Percentiles rank a stretch among this genome's conserved stretches.
These are phyloP conservation scores for Tenrec ecaudatus DNA, from an alignment of 2,113 vertebrate genomes.

Conservation along the genomic window DNA sequence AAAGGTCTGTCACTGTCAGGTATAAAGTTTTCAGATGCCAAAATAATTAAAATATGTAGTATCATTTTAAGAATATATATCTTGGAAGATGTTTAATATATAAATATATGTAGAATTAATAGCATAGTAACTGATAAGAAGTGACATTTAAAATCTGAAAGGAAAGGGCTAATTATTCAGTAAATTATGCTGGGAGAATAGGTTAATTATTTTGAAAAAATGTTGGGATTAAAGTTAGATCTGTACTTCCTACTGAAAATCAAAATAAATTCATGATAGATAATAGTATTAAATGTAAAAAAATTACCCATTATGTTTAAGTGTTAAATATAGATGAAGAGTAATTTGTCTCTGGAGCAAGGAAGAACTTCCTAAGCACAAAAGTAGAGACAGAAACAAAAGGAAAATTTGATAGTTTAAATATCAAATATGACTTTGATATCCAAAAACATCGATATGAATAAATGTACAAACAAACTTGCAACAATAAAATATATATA, in stretches of 20 bases:
- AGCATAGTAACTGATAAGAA: conserved; percentile 9
- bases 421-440: neutral
- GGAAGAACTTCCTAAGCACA: neutral
- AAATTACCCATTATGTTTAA: neutral
- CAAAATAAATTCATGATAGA: conserved; percentile 54
- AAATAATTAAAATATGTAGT: conserved; percentile 29
- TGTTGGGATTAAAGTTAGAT: conserved; percentile 49
- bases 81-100: neutral
- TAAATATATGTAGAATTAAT: conserved; percentile 10
- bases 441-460: neutral
- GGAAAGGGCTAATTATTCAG: conserved; percentile 12
- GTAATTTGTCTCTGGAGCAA: conserved; percentile 9
- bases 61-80: neutral
- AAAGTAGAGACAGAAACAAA: conserved; percentile 47
- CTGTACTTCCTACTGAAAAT: neutral
- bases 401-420: neutral
- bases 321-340: conserved; percentile 30
- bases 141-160: conserved; percentile 62
- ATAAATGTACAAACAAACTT: neutral
- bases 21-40: neutral
- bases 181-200: conserved; percentile 42
- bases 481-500: conserved; percentile 14
- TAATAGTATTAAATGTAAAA: conserved; percentile 25
- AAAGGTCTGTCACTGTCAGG: neutral
- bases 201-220: conserved; percentile 53